A percentile compares a stretch with the other conserved stretches of the same genome.
These are phyloP conservation scores for Frankliniella fusca DNA, from an alignment of 2,888 invertebrate species.

Conservation along the genomic window DNA sequence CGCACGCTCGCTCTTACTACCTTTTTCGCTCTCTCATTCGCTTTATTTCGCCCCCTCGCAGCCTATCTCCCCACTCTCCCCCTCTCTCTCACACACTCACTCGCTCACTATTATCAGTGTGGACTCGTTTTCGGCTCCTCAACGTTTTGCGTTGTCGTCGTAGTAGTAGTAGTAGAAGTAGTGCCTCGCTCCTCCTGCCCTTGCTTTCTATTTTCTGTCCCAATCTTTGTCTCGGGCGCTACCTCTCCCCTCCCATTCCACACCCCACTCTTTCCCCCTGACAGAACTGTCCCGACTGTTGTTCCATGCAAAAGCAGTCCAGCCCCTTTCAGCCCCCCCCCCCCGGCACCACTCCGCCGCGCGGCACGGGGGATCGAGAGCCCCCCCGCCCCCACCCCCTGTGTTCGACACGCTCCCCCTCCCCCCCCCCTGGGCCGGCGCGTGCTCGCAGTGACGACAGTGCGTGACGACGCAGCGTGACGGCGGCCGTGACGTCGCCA, in stretches of 20 bases:
- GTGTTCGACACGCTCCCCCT: slow-evolving; percentile 7
- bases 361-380: slow-evolving; percentile 35
- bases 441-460: not conserved
- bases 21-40: too few species aligned
- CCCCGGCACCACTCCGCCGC: not conserved
- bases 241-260: not conserved
- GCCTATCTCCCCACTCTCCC: too few species aligned
- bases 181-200: too few species aligned
- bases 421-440: not conserved
- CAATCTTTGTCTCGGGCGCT: slow-evolving; percentile 31
- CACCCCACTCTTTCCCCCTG: slow-evolving; percentile 25
- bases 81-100: not conserved
- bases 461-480: slow-evolving; percentile 4
- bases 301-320: too few species aligned
- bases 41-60: too few species aligned
- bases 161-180: too few species aligned
- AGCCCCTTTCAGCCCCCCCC: too few species aligned
- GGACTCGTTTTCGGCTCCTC: too few species aligned
- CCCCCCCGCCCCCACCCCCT: slow-evolving; percentile 37
- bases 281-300: too few species aligned
- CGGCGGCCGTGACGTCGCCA: not conserved
- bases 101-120: not conserved
- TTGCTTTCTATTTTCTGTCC: slow-evolving; percentile 16
- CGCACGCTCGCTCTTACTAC: not conserved
- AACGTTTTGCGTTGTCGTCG: too few species aligned